Conservation (phyloP, 2,797 vertebrate genomes). For the Onychomys leucogaster region DNA sequence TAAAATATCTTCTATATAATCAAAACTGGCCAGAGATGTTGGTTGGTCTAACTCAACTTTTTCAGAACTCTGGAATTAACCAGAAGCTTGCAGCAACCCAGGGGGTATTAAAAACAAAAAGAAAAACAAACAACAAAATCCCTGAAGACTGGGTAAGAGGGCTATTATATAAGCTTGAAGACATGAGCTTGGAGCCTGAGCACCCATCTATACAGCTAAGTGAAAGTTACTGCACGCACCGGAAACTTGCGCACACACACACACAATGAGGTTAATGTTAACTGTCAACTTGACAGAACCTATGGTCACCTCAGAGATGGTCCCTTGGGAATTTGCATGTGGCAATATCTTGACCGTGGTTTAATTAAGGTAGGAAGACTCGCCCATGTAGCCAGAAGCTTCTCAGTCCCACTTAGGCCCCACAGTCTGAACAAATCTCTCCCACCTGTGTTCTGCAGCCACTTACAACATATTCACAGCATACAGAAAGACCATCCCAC, state of each 20-base stretch:
- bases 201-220: neutral
- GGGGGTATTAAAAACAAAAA: neutral
- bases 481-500: too few species aligned
- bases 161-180: neutral
- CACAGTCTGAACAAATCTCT: too few species aligned
- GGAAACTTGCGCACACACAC: too few species aligned
- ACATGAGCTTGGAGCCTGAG: neutral
- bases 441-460: too few species aligned
- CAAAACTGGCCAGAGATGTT: neutral
- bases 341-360: neutral
- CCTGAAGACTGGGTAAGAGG: neutral
- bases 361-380: neutral
- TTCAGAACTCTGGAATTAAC: conserved; percentile 40
- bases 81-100: neutral
- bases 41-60: neutral
- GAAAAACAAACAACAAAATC: neutral
- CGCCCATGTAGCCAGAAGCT: too few species aligned
- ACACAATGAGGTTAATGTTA: neutral
- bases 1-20: neutral
- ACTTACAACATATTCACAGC: too few species aligned
- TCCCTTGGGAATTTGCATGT: neutral
- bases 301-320: neutral
- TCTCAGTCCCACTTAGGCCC: too few species aligned
- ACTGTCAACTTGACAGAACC: neutral
- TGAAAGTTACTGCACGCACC: neutral